phyloP scores from a whole-genome alignment of 2,113 vertebrate species.

The Verasper variegatus region DNA sequence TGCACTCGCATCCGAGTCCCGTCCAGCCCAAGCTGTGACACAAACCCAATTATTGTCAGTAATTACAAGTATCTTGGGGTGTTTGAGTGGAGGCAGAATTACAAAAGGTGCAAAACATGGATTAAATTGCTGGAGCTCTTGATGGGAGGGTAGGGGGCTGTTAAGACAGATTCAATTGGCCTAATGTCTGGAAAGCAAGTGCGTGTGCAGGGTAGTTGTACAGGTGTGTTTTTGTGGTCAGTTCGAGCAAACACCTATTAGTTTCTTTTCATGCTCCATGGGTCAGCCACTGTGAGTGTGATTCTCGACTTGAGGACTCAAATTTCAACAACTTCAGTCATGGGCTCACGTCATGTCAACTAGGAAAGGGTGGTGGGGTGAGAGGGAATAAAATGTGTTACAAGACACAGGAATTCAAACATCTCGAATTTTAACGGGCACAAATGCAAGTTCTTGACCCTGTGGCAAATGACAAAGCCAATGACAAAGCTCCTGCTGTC shows the following conservation, averaged over 20 bases:
- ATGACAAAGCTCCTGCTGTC: background rate
- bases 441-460: background rate
- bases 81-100: constrained; percentile 80
- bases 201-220: constrained; percentile 76
- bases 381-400: background rate
- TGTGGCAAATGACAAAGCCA: background rate
- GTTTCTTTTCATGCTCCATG: background rate
- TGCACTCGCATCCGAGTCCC: constrained; percentile 56
- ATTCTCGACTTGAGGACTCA: too few species aligned
- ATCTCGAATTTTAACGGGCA: background rate
- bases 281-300: background rate
- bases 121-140: constrained; percentile 84
- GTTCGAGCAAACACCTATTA: constrained; percentile 31
- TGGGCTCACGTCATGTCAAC: background rate
- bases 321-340: too few species aligned
- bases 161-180: constrained; percentile 86
- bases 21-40: constrained; percentile 55
- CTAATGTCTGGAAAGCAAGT: constrained; percentile 69
- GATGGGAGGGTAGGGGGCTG: constrained; percentile 86
- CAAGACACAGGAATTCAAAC: background rate
- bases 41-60: constrained; percentile 80
- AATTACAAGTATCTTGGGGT: constrained; percentile 81
- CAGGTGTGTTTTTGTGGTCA: constrained; percentile 75
- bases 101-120: constrained; percentile 83
- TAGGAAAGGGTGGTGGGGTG: background rate